Evolutionary conservation across 1,140 invertebrate species (phyloP), one percentile per base, ranked within the genome.

Genomic region (Papilio machaon): DNA sequence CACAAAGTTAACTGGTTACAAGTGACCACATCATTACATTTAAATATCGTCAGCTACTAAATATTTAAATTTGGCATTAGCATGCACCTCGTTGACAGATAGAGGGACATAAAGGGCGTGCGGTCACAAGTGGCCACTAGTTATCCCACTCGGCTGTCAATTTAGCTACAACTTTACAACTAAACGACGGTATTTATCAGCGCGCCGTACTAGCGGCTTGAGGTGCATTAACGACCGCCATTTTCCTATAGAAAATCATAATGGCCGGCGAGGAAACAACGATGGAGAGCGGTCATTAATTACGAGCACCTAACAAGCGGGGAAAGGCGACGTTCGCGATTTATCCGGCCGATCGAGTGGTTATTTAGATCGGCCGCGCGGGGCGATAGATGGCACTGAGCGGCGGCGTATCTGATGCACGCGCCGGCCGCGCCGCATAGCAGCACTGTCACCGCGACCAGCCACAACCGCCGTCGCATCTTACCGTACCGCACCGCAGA

Each of bases 201-300:
- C 75, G 80, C 84, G 81, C 73, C 73, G 79, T 79, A 78, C 82
- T 58, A 84, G 81, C 60, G 60, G 81, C 80, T 80, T 80, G 79
- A 82, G 82, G 85, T 82, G 85, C 86, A 86, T 85, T 88, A 86
- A 87, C 88, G 85, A 86, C 86, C 84, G 84, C 83, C 76, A 84
- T 86, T 85, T 87, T 84, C 82, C 83, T 85, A 84, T 88, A 89
- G 83, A 86, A 89, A 89, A 91, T 93, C 91, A 93, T 93, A 93
- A 93, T 90, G 87, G 85, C 85, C 81, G 82, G 89, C 82, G 81
- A 84, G 87, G 88, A 88, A 89, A 88, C 88, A 82, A 84, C 82
- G 85, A 91, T 89, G 83, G 86, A 90, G 88, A 85, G 85, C 85
- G 83, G 83, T 85, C 91, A 90, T 93, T 93, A 92, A 93, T 93